Evolutionary conservation across 1,140 invertebrate genomes (phyloP), one percentile per base, ranked within the genome.

Genomic region (Hermetia illucens): DNA sequence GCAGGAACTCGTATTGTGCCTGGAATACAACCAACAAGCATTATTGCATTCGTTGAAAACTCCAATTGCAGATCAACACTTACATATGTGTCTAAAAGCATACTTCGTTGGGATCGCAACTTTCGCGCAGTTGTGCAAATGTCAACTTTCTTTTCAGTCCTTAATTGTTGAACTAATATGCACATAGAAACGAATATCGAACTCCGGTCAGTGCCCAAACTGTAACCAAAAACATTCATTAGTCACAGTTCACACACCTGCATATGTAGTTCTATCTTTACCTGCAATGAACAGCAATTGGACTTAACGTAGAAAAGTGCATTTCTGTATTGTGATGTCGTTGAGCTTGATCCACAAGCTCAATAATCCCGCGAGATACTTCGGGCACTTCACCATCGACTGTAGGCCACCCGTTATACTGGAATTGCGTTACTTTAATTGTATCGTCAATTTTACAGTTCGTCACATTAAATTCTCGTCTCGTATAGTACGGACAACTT

Each of bases 1-100:
- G 81, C 49, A 88, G 67, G 67, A 91, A 90, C 71, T 90, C 85
- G 60, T 89, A 91, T 64, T 90, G 85, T 55, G 82, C 75, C 85
- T 89, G 66, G 13, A 76, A 74, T 49, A 24, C 46, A 52, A 55
- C 24, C 24, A 25, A 8, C 24, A 25, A 25, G 24, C 24, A 25
- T 27, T 27, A n/a, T 15, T 6, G 5, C 9, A 9, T 33, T 33
- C 15, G 16, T 33, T 9, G 15, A 16, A 30, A 19, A 39, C 22
- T 17, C 2, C 5, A 36, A 15, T 24, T 27, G 36, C 27, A 43
- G 20, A 34, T 16, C 15, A 36, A 31, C 54, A 72, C 76, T 72
- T 69, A 87, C 83, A 64, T 80, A 83, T 49, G 78, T 79, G 58
- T 79, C 79, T 46, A 92, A 74, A 65, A 88, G 79, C 56, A 75